phyloP scores from a whole-genome alignment of 2,797 vertebrate species.

The Chelon labrosus region DNA sequence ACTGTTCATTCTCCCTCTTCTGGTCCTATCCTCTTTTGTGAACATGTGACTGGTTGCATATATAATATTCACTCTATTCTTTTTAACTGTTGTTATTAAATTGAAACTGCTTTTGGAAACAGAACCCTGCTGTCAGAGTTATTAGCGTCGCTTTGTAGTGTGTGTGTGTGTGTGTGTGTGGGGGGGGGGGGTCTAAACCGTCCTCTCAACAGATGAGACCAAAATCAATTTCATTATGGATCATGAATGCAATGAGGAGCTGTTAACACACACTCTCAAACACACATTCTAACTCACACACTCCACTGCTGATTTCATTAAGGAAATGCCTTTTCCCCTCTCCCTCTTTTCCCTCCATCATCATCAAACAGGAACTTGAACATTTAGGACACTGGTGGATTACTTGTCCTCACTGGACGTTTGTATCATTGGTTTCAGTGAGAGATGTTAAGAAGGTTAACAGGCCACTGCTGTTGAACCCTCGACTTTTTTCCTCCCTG shows the following conservation, averaged over 20 bases:
- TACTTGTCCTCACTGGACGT: slow-evolving; percentile 49
- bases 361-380: slow-evolving; percentile 61
- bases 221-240: slow-evolving; percentile 78
- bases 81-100: slow-evolving; percentile 6
- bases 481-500: slow-evolving; percentile 7
- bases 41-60: not conserved
- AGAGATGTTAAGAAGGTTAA: slow-evolving; percentile 64
- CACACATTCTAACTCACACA: slow-evolving; percentile 17
- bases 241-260: slow-evolving; percentile 62
- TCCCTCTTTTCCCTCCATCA: slow-evolving; percentile 45
- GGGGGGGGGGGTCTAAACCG: slow-evolving; percentile 4
- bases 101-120: slow-evolving; percentile 19
- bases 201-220: slow-evolving; percentile 71
- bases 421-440: slow-evolving; percentile 48
- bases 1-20: slow-evolving; percentile 12
- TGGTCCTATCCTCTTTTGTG: not conserved
- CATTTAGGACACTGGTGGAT: slow-evolving; percentile 62
- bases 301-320: slow-evolving; percentile 65
- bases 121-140: slow-evolving; percentile 23
- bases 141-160: slow-evolving; percentile 6
- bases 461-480: slow-evolving; percentile 25
- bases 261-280: slow-evolving; percentile 48
- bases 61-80: slow-evolving; percentile 4
- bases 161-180: slow-evolving; percentile 13
- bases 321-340: slow-evolving; percentile 37